Base-by-base conservation (phyloP, 2,888 invertebrate genomes). In the Syritta pipiens region DNA sequence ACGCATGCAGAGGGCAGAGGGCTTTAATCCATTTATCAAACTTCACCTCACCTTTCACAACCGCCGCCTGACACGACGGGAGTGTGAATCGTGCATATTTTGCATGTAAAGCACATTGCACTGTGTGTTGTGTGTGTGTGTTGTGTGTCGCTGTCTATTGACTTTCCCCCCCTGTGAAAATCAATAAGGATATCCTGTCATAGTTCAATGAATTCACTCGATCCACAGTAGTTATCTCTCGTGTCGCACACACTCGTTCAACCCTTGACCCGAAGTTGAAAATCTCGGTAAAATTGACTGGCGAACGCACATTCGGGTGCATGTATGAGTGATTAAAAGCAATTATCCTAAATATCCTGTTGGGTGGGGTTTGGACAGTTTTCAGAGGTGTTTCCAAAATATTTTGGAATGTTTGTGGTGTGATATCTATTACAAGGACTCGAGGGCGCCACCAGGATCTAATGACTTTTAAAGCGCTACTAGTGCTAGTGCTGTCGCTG, bases 311-410 rank as follows among this genome's bases (percentile, higher is more conserved):
- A 28, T 4, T 24, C 0, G 9, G 3, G 35, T 32, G 24, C 17
- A 19, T 17, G 24, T 14, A 14, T 30, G 24, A 65, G 24, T 53
- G 65, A 67, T 37, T 55, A 48, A 67, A 67, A 37, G 55, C 55
- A 67, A 67, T 55, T 67, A 67, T 55, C 55, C 55, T 67, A 20
- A 67, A 67, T 48, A 55, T 55, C 46, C 37, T 55, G 12, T 10
- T n/a, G n/a, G n/a, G 46, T 4, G 6, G 17, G 37, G 7, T 3
- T 32, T 5, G 5, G 4, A 46, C 26, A 24, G 19, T 46, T 10
- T 55, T 12, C 46, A n/a, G 19, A 46, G 46, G 46, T 67, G 46
- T 55, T 67, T 55, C n/a, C 28, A 46, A 55, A 67, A 55, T 46
- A 67, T 65, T 55, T 28, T 35, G 42, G 3, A 20, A 10, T 63